These are phyloP conservation scores for Acromyrmex charruanus DNA, from an alignment of 1,140 invertebrate species.

Conservation along the genomic window DNA sequence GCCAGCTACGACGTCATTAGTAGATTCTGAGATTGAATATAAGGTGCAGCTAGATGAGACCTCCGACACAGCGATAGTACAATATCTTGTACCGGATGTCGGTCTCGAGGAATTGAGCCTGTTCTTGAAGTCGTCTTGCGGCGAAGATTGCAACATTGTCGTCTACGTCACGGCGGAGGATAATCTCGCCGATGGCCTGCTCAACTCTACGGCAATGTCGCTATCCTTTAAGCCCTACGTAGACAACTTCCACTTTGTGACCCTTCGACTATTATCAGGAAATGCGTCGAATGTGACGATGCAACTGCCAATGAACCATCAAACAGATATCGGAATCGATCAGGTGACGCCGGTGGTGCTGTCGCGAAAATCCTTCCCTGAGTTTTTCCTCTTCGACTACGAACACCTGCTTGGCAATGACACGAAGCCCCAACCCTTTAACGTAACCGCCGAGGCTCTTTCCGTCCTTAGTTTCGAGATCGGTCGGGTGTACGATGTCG, in stretches of 20 bases:
- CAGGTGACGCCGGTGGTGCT: conserved; percentile 86
- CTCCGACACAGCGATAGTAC: conserved; percentile 77
- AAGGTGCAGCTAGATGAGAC: conserved; percentile 73
- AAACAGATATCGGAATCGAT: neutral
- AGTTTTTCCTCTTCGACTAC: conserved; percentile 91
- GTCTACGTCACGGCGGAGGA: conserved; percentile 78
- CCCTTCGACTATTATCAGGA: conserved; percentile 78
- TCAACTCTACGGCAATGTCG: conserved; percentile 74
- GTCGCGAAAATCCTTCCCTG: conserved; percentile 89
- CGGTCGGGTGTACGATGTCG: conserved; percentile 90
- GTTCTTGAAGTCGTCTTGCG: conserved; percentile 78
- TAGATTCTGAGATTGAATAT: conserved; percentile 74
- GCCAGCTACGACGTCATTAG: conserved; percentile 76
- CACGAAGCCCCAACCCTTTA: conserved; percentile 88
- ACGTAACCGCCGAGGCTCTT: conserved; percentile 88
- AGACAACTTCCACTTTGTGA: conserved; percentile 88
- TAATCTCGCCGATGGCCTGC: conserved; percentile 57
- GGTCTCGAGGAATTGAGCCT: conserved; percentile 66
- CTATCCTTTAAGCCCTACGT: conserved; percentile 87
- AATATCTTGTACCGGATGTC: conserved; percentile 77
- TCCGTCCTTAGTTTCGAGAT: conserved; percentile 89
- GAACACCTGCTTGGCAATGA: conserved; percentile 88
- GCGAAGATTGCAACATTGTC: conserved; percentile 77
- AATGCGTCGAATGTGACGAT: conserved; percentile 75
- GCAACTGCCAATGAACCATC: conserved; percentile 2